These are phyloP conservation scores for Seriola rivoliana DNA, from an alignment of 2,113 vertebrate species.

Conservation along the genomic window DNA sequence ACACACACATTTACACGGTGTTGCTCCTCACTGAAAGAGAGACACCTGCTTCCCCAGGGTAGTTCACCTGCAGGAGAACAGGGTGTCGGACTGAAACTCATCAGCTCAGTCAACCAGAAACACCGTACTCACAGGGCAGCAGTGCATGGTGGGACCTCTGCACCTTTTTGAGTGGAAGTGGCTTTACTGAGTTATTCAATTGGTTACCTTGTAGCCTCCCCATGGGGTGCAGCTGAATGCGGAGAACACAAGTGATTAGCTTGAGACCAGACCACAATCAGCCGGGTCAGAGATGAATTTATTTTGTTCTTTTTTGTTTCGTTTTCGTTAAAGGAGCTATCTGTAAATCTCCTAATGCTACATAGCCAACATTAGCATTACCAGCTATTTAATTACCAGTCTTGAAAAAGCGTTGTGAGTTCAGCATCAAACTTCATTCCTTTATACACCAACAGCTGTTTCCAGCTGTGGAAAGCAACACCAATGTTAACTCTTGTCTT, in stretches of 20 bases:
- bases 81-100: constrained; percentile 44
- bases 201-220: constrained; percentile 10
- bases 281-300: background rate
- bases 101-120: constrained; percentile 60
- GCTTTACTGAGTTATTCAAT: constrained; percentile 41
- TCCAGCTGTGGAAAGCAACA: too few relatives aligned
- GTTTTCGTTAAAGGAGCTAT: background rate
- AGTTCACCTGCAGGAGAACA: constrained; percentile 50
- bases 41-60: constrained; percentile 64
- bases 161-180: constrained; percentile 19
- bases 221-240: background rate
- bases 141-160: constrained; percentile 38
- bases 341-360: too few relatives aligned
- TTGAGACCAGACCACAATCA: background rate
- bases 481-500: too few relatives aligned
- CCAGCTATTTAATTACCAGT: too few relatives aligned
- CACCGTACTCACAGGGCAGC: constrained; percentile 17
- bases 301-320: background rate
- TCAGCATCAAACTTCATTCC: too few relatives aligned
- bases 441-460: too few relatives aligned
- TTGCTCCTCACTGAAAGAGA: constrained; percentile 43
- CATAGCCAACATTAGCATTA: too few relatives aligned
- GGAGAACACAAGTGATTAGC: background rate
- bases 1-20: background rate
- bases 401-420: too few relatives aligned